Evolutionary conservation across 1,140 invertebrate species (phyloP).

Genomic region (Drosophila subobscura): DNA sequence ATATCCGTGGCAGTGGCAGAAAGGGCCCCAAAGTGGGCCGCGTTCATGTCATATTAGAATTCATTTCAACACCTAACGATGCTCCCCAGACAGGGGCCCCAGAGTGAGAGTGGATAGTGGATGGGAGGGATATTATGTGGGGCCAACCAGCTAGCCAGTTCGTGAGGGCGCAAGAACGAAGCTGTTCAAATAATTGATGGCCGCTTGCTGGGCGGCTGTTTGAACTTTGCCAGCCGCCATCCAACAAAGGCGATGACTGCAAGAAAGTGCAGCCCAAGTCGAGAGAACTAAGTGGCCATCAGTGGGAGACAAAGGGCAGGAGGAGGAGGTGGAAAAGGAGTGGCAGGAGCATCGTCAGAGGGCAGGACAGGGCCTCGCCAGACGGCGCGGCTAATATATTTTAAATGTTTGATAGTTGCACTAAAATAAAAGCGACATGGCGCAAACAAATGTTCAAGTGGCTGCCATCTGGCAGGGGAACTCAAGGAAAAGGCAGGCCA

Average conservation of each 20-base stretch:
- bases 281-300: slow-evolving; percentile 71
- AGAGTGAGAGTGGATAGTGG: slow-evolving; percentile 1
- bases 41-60: slow-evolving; percentile 71
- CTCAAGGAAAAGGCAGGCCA: background rate
- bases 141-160: background rate
- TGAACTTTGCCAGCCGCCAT: slow-evolving; percentile 58
- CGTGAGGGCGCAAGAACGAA: slow-evolving; percentile 42
- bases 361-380: slow-evolving; percentile 16
- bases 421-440: slow-evolving; percentile 73
- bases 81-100: slow-evolving; percentile 17
- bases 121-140: slow-evolving; percentile 48
- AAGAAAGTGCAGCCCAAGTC: slow-evolving; percentile 68
- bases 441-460: slow-evolving; percentile 65
- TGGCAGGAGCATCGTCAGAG: slow-evolving; percentile 3
- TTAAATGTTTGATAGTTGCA: slow-evolving; percentile 80
- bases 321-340: background rate
- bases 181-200: slow-evolving; percentile 82
- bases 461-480: slow-evolving; percentile 42
- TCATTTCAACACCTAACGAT: slow-evolving; percentile 62
- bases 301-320: slow-evolving; percentile 24
- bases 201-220: slow-evolving; percentile 70
- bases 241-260: slow-evolving; percentile 33
- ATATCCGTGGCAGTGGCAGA: background rate
- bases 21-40: slow-evolving; percentile 15
- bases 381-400: slow-evolving; percentile 73